Base-by-base conservation (phyloP, 92 coral and sea anemone genomes). In the Phenganax subtilis region DNA sequence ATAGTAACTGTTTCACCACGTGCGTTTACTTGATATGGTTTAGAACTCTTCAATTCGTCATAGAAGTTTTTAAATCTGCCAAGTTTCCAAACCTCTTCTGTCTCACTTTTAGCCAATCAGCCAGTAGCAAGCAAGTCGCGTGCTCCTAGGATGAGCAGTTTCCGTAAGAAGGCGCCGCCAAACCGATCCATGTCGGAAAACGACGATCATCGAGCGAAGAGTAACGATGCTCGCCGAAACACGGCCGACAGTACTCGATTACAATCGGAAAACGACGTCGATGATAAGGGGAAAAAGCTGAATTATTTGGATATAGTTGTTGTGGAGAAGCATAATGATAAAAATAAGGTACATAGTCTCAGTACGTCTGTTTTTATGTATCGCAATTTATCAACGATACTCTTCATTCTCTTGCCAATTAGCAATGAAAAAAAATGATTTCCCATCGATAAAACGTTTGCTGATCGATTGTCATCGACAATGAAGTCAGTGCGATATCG, bases 81-180 rank as follows among this genome's bases (percentile, higher is more conserved):
- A 37, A 37, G 47, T 2, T 37, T 37, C 47, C 47, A 37, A 30
- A 8, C 30, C n/a, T 69, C 75, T 69, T 69, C 53, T 17, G 7
- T 12, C 67, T 8, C 25, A 14, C 25, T 61, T 61, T 61, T 31
- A 79, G 83, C 83, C 51, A 79, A 16, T 63, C 83, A 79, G 17
- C 83, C 83, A 15, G 83, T 79, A 14, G 83, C 83, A 14, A 47
- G 83, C 57, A 79, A 79, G 47, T 52, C 83, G 10, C 83, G 74
- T 51, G 73, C 74, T 51, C 92, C 96, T n/a, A 86, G 89, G 16
- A 82, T 89, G 61, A 96, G 97, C 66, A 96, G 99, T 77, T 96
- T 96, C 80, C 97, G 91, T 17, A 90, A 89, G 57, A 79, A 79
- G 54, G 61, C 83, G 70, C 77, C 77, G 11, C 80, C 44, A 15